These are phyloP conservation scores for Huso huso DNA, from an alignment of 2,797 vertebrate genomes.

Conservation along the genomic window DNA sequence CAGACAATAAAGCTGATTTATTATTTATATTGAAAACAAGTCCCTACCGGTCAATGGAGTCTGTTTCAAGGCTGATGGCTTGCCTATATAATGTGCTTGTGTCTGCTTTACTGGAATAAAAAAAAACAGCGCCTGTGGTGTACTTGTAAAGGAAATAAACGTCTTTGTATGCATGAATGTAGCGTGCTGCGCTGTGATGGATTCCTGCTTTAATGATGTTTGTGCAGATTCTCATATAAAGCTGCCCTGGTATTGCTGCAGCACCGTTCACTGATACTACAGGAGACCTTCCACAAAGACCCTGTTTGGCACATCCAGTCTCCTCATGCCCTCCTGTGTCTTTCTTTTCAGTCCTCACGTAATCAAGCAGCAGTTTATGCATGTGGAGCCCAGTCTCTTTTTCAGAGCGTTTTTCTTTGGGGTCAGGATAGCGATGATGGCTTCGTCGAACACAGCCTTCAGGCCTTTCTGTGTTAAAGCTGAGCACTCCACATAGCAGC, in stretches of 20 bases:
- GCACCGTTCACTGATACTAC: not conserved
- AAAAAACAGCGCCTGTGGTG: no score
- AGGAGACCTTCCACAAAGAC: not conserved
- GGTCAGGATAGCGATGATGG: constrained; percentile 74
- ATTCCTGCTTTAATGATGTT: no score
- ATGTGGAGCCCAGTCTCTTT: constrained; percentile 90
- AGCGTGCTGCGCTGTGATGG: no score
- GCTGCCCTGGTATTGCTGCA: not conserved
- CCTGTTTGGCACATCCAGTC: not conserved
- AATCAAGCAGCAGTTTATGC: constrained; percentile 98
- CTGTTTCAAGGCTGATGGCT: no score
- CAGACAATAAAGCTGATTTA: no score
- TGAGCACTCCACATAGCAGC: constrained; percentile 74
- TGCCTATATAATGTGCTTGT: no score
- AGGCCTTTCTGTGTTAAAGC: constrained; percentile 73
- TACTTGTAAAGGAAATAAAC: no score
- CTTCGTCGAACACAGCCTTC: constrained; percentile 74
- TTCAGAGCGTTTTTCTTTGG: constrained; percentile 83
- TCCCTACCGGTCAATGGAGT: no score
- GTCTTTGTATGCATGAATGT: no score
- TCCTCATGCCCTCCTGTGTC: not conserved
- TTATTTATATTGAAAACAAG: no score
- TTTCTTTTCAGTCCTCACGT: constrained; percentile 64
- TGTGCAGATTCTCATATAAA: not conserved
- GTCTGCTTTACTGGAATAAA: no score